Base-by-base conservation (phyloP, 2,113 vertebrate genomes). In the Oreocharis arfaki region DNA sequence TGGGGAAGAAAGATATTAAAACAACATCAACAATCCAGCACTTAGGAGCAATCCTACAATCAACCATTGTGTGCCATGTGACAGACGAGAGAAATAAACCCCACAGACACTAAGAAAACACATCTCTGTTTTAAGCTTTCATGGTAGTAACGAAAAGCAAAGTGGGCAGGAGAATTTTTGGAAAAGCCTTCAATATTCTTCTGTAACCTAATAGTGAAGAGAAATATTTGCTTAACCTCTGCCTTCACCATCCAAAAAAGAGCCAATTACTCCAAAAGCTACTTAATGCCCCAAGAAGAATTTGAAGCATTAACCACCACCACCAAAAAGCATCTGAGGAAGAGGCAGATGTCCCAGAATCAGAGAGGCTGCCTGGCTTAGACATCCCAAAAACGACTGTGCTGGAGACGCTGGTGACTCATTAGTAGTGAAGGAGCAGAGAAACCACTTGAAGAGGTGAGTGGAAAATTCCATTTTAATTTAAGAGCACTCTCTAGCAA, bases 161-260 rank as follows among this genome's bases (percentile, higher is more conserved):
- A 52, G 75, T 15, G 42, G 63, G 82, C 3, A 86, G 85, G 63
- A 92, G 80, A 52, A 81, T 87, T 93, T 93, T 84, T 74, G 73
- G 41, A 75, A 95, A 79, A 85, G 53, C 53, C 76, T 90, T 90
- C 68, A 90, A 89, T 94, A 94, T 81, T 67, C 81, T 76, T 56
- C 88, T 89, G 89, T 46, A 94, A 95, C 77, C 42, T 76, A 97
- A 96, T 0, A 84, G 80, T 4, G 52, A 90, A 87, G 56, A 84
- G 69, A 96, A 96, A 96, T 95, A 95, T 96, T 97, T 96, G 92
- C 80, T 89, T 96, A 96, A 94, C 92, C 90, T 91, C 95, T 0
- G 9, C 86, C 85, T 93, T 56, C 86, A 37, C 26, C 70, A 71
- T 33, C 52, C 83, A 88, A 59, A 96, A 88, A 78, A 60, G 37